Conservation (phyloP, 2,888 invertebrate genomes). For the Luperina testacea region DNA sequence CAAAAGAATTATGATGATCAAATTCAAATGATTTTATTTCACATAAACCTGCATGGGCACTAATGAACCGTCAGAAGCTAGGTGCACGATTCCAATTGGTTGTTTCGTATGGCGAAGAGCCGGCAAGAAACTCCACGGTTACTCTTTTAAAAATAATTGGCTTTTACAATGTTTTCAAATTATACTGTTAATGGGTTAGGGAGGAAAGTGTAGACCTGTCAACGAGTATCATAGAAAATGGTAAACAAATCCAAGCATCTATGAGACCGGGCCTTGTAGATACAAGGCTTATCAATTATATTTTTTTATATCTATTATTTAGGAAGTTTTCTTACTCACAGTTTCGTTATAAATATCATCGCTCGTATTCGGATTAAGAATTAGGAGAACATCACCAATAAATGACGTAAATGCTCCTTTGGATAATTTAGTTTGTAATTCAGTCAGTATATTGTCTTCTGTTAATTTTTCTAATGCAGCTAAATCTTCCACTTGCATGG, state of each 20-base stretch:
- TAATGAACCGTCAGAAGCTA: not conserved
- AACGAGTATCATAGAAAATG: not conserved
- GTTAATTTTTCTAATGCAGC: slow-evolving; percentile 93
- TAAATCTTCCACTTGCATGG: slow-evolving; percentile 95
- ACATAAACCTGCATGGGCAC: not conserved
- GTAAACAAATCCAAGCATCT: not conserved
- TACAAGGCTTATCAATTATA: not conserved
- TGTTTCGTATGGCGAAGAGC: not conserved
- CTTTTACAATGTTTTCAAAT: not conserved
- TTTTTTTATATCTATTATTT: not conserved
- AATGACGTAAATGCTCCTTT: slow-evolving; percentile 93
- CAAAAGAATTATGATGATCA: not conserved
- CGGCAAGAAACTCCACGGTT: not conserved
- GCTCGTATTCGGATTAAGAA: slow-evolving; percentile 94
- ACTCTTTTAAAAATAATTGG: not conserved
- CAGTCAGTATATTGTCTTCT: slow-evolving; percentile 93
- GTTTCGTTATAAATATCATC: slow-evolving; percentile 93
- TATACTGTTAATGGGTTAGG: not conserved
- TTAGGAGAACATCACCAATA: slow-evolving; percentile 94
- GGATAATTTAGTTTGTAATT: slow-evolving; percentile 92
- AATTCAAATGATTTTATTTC: not conserved
- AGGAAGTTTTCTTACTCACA: slow-evolving; percentile 85
- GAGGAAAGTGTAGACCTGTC: not conserved
- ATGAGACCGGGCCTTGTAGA: no score
- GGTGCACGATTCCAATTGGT: not conserved